Conservation (phyloP, 2,797 vertebrate species). For the Urosaurus nigricauda region DNA sequence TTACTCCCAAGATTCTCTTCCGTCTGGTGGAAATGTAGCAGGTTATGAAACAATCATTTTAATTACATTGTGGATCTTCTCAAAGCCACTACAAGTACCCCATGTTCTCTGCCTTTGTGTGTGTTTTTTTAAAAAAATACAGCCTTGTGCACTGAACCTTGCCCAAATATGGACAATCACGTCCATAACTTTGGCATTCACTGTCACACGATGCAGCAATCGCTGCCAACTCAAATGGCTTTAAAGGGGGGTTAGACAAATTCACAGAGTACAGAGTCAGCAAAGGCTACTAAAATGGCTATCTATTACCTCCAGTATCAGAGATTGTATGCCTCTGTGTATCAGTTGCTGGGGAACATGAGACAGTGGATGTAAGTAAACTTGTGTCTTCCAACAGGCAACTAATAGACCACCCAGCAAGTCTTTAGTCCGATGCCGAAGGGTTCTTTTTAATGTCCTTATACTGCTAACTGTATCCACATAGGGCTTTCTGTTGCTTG, state of each 20-base stretch:
- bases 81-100: not conserved
- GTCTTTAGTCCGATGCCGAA: too few species aligned
- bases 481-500: not conserved
- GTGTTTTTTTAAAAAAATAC: not conserved
- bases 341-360: too few species aligned
- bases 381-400: too few species aligned
- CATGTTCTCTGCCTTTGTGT: not conserved
- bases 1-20: conserved; percentile 5
- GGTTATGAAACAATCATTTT: conserved; percentile 5
- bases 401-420: too few species aligned
- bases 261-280: not conserved
- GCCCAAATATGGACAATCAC: not conserved
- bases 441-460: too few species aligned
- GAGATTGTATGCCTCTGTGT: too few species aligned
- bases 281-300: not conserved
- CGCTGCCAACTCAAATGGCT: not conserved
- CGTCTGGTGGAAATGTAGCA: not conserved
- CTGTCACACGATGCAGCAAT: too few species aligned
- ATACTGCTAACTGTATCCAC: not conserved
- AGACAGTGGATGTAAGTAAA: too few species aligned
- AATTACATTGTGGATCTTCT: not conserved
- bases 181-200: too few species aligned
- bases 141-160: not conserved
- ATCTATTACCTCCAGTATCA: too few species aligned
- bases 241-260: not conserved